Conservation (phyloP, 1,140 invertebrate genomes). For the Zaprionus davidi region DNA sequence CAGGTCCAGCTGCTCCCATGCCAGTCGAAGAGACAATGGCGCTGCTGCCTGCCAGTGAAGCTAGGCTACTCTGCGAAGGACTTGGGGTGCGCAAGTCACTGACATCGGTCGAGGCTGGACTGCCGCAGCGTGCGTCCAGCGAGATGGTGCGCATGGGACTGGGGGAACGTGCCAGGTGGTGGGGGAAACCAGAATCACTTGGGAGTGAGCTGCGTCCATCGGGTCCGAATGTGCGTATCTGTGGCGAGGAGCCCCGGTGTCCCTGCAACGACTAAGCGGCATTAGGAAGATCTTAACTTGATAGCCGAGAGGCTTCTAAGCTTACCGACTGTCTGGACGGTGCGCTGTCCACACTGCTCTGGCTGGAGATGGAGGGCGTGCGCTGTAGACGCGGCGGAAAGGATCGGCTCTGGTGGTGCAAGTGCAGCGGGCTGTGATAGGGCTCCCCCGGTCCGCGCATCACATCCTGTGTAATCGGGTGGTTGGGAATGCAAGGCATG, state of each 20-base stretch:
- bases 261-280: slow-evolving; percentile 64
- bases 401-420: slow-evolving; percentile 83
- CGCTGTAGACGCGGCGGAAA: slow-evolving; percentile 86
- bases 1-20: slow-evolving; percentile 75
- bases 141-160: slow-evolving; percentile 91
- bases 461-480: slow-evolving; percentile 73
- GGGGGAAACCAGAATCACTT: slow-evolving; percentile 73
- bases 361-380: slow-evolving; percentile 92
- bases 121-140: slow-evolving; percentile 88
- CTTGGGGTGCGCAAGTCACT: slow-evolving; percentile 82
- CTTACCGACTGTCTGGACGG: slow-evolving; percentile 88
- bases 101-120: slow-evolving; percentile 84
- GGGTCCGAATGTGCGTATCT: slow-evolving; percentile 90
- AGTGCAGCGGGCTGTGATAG: slow-evolving; percentile 80
- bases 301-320: slow-evolving; percentile 9
- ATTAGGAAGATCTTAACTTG: neutral
- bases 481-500: slow-evolving; percentile 48
- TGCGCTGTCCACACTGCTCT: slow-evolving; percentile 90
- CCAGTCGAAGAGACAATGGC: slow-evolving; percentile 40
- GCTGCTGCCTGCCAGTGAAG: slow-evolving; percentile 85
- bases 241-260: slow-evolving; percentile 91
- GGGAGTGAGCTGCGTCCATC: slow-evolving; percentile 87
- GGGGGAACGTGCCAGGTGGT: slow-evolving; percentile 87
- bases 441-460: slow-evolving; percentile 75
- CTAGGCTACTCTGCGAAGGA: slow-evolving; percentile 87